Evolutionary conservation across 2,113 vertebrate genomes (phyloP), one percentile per base, ranked within the genome.

Genomic region (Pluvialis apricaria): DNA sequence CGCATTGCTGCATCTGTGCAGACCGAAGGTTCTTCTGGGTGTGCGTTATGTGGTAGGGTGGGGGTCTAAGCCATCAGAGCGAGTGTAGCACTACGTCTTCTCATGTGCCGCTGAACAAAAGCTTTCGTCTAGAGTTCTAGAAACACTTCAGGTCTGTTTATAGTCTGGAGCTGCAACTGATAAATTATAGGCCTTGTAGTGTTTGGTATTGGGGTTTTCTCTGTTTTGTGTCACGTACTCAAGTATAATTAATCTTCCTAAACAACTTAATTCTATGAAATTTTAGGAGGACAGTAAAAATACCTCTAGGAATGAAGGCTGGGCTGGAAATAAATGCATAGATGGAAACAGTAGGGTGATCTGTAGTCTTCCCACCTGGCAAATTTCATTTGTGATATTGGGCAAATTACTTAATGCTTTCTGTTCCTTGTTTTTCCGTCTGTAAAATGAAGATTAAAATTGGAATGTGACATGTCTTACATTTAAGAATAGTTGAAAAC

Each of bases 1-100:
- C 12, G 1, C 2, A 0, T 0, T 44, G 40, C 68, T 31, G 76
- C 6, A 3, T 25, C 71, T 0, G 0, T 26, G 75, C 81, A 72
- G 44, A 24, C 11, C n/a, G 7, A 0, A 0, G 13, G 5, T n/a
- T 51, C 31, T 70, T 47, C 32, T 32, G 45, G 10, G 32, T 40
- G 36, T 29, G 2, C 2, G 47, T 21, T 22, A 2, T 1, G 24
- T 21, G 82, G 71, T 64, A 42, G 22, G 38, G 38, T 61, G 0
- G 0, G 0, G 4, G 29, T n/a, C n/a, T 16, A 28, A 54, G 60
- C 75, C 3, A 1, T 25, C 29, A 11, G 45, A 36, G 18, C 0
- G 0, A 65, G 65, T 3, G 52, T 31, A 52, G 49, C 79, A 5
- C 65, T 17, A 9, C 38, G 21, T 26, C 42, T 57, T 40, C 73